phyloP scores from a whole-genome alignment of 2,797 vertebrate genomes.

The Paratrypauchen microcephalus region DNA sequence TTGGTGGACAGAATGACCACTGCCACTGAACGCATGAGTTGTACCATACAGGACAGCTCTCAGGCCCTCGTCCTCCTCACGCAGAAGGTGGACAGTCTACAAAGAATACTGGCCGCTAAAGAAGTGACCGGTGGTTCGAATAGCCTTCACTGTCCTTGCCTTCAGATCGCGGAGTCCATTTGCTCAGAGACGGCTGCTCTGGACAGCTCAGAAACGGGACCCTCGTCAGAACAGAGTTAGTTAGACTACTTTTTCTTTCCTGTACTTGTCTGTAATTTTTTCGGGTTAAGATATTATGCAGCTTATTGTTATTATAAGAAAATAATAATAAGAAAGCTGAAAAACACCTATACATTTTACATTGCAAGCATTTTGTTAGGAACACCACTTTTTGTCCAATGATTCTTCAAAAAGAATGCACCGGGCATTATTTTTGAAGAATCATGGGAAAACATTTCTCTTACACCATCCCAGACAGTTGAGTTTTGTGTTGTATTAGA shows the following conservation, averaged over 20 bases:
- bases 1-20: constrained; percentile 68
- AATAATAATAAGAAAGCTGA: too few relatives aligned
- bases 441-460: too few relatives aligned
- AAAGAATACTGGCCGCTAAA: constrained; percentile 43
- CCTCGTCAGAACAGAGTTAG: constrained; percentile 41
- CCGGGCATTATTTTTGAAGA: too few relatives aligned
- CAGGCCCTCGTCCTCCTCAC: constrained; percentile 64
- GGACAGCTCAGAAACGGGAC: constrained; percentile 55
- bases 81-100: constrained; percentile 67
- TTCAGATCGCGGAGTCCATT: not conserved
- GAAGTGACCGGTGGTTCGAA: not conserved
- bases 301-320: too few relatives aligned
- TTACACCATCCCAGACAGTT: too few relatives aligned
- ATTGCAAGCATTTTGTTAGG: too few relatives aligned
- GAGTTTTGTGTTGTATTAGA: too few relatives aligned
- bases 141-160: not conserved
- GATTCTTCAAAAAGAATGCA: too few relatives aligned
- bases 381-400: too few relatives aligned
- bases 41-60: constrained; percentile 69
- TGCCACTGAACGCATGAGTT: constrained; percentile 61
- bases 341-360: too few relatives aligned
- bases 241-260: constrained; percentile 5
- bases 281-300: too few relatives aligned
- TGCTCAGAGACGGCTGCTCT: not conserved
- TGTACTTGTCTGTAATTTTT: too few relatives aligned